Evolutionary conservation across 2,113 vertebrate genomes (phyloP).

Genomic region (Sphaerodactylus townsendi): DNA sequence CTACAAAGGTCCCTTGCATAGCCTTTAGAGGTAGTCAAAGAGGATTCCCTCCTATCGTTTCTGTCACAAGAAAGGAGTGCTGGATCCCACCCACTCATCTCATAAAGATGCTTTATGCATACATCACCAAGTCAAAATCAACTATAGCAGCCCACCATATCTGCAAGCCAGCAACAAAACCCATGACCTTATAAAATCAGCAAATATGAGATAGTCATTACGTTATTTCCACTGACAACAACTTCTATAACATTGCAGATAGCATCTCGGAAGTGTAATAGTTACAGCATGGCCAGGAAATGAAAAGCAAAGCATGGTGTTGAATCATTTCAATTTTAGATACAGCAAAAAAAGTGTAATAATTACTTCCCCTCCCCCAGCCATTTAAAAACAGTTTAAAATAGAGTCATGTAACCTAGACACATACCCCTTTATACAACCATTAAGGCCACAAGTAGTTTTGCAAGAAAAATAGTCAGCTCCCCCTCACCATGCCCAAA

Average conservation of each 20-base stretch:
- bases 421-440: too few relatives aligned
- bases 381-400: slow-evolving; percentile 44
- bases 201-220: slow-evolving; percentile 17
- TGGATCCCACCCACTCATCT: too few relatives aligned
- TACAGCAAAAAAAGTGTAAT: slow-evolving; percentile 67
- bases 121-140: background rate
- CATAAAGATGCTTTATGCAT: too few relatives aligned
- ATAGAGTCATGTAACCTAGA: too few relatives aligned
- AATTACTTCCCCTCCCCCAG: slow-evolving; percentile 50
- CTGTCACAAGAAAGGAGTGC: too few relatives aligned
- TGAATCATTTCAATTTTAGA: slow-evolving; percentile 69
- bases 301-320: slow-evolving; percentile 59
- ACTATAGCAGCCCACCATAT: background rate
- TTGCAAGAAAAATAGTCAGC: slow-evolving; percentile 44
- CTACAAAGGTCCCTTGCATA: too few relatives aligned
- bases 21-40: too few relatives aligned
- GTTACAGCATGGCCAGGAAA: slow-evolving; percentile 68
- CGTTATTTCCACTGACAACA: slow-evolving; percentile 47
- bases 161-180: background rate
- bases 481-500: slow-evolving; percentile 7
- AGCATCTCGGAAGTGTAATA: slow-evolving; percentile 61
- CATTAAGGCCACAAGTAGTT: slow-evolving; percentile 47
- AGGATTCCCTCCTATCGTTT: too few relatives aligned
- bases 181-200: slow-evolving; percentile 17
- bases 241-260: slow-evolving; percentile 63